Evolutionary conservation across 1,140 invertebrate species (phyloP).

Genomic region (Tetraneura akinire): DNA sequence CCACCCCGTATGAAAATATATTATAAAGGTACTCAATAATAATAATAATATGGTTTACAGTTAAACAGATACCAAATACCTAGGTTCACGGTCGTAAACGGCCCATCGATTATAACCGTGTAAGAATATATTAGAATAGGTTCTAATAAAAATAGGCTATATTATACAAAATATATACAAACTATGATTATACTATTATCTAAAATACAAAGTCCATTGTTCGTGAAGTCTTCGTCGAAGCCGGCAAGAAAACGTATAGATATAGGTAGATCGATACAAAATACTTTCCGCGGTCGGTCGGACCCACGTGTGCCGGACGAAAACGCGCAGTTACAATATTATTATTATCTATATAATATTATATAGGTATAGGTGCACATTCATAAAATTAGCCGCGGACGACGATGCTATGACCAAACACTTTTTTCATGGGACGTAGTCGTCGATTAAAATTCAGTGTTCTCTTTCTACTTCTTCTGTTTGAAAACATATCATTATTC

Average conservation of each 20-base stretch:
- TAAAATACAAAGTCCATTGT: background rate
- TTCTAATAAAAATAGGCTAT: too few relatives aligned
- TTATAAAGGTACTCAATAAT: too few relatives aligned
- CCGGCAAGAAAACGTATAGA: background rate
- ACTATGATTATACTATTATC: background rate
- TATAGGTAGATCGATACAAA: background rate
- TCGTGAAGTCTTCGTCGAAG: background rate
- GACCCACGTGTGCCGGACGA: background rate
- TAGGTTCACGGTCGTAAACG: too few relatives aligned
- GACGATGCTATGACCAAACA: conserved; percentile 22
- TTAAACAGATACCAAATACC: too few relatives aligned
- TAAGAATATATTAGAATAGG: too few relatives aligned
- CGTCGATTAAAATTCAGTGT: background rate
- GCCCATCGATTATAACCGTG: too few relatives aligned
- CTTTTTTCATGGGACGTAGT: conserved; percentile 20
- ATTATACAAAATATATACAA: too few relatives aligned
- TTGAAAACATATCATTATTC: background rate
- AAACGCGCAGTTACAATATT: too few relatives aligned
- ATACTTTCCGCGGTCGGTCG: background rate
- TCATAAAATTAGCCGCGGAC: background rate
- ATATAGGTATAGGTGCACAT: background rate
- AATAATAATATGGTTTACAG: too few relatives aligned
- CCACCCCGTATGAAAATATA: too few relatives aligned
- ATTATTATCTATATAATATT: too few relatives aligned
- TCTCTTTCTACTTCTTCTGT: background rate